Base-by-base conservation (phyloP, 1,140 invertebrate genomes). In the Procambarus clarkii region DNA sequence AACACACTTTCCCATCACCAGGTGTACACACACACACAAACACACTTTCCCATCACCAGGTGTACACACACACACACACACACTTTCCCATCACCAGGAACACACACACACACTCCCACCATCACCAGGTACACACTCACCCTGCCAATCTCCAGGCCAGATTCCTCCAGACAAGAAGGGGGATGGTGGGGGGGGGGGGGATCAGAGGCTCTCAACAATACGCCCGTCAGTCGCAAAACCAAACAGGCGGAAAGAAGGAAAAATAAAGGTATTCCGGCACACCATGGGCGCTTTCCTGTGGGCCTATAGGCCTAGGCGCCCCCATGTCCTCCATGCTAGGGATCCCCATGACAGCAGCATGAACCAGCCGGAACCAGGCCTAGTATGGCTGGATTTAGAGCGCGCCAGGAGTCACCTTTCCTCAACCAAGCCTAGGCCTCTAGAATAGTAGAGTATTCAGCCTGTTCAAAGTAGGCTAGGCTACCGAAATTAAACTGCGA, bases 51-150 rank as follows among this genome's bases (percentile, higher is more conserved):
- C 69, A 71, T 9, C n/a, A 21, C n/a, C n/a, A 71, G 21, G 24
- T 9, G 24, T n/a, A 71, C n/a, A 71, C 69, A 71, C n/a, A 71
- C 69, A 71, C 69, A 71, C 69, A 71, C n/a, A 71, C 69, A n/a
- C 18, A 24, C 18, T n/a, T n/a, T n/a, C n/a, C 18, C 69, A 18
- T n/a, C 69, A 11, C 11, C 64, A 69, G 11, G 21, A 0, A 69
- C 64, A 69, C 64, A 69, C 64, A 69, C 69, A 71, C 69, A 44
- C n/a, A 1, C 69, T 18, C 60, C 13, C 15, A 11, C 60, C 13
- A 15, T 15, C 60, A 64, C 60, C 69, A 71, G n/a, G 5, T n/a
- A 24, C 69, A 71, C n/a, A 24, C 69, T 18, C 60, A 48, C 50
- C 45, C 78, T 80, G 1, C 13, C n/a, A 34, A 7, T 50, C 78